Evolutionary conservation across 1,140 invertebrate species (phyloP), one percentile per base, ranked within the genome.

Genomic region (Platorchestia sp.): DNA sequence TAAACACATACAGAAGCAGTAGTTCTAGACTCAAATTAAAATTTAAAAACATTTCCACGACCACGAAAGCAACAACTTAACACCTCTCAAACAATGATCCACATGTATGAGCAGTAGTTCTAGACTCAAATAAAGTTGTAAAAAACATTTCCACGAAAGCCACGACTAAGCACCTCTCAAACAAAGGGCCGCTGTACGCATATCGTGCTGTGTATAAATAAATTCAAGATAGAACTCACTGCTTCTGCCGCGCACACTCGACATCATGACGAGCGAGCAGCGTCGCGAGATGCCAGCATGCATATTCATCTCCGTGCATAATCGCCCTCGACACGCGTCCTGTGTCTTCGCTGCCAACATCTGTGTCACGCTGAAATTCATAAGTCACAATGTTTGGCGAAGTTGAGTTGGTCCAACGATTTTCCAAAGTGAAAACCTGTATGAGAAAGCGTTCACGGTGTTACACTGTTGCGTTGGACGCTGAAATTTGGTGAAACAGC

Each of bases 231-330:
- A 75, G 59, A 75, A 75, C 10, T 10, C 59, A 75, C 87, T 3
- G 41, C 87, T 41, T 89, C n/a, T 89, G 42, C 43, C 41, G 87
- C 36, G 87, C 87, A 42, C 27, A 89, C 36, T 27, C 43, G 87
- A 89, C 87, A 42, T 89, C 43, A 89, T 89, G 87, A 89, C 87
- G 87, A 89, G 87, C 87, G 14, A 27, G 5, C 43, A 42, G 41
- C 87, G 87, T 27, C 5, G 43, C 10, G 87, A 89, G 87, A 89
- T 89, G 87, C 87, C n/a, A 42, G 27, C 43, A 89, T 89, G 87
- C 87, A 89, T 89, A 89, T 89, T 89, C 87, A 89, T 89, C 27
- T 42, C 5, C 87, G 42, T 19, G 87, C 87, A 89, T 89, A 44
- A 89, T 89, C 27, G 36, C 27, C 36, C 87, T 89, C 36, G n/a